These are phyloP conservation scores for Danio choprae DNA, from an alignment of 2,797 vertebrate species.

Conservation along the genomic window DNA sequence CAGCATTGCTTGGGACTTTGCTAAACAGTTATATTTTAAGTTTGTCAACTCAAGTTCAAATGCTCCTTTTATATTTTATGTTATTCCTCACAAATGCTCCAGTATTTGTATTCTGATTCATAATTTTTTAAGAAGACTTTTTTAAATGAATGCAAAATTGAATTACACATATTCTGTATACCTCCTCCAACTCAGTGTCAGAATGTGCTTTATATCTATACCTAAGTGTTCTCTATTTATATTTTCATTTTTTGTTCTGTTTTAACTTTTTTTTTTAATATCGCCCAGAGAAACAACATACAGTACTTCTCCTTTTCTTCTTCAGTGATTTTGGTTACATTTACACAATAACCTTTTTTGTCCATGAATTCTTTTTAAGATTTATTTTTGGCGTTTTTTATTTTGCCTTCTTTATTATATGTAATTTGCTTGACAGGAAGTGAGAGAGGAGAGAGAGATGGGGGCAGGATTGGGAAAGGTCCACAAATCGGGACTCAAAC, in stretches of 20 bases:
- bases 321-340: too few relatives aligned
- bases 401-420: too few relatives aligned
- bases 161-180: background rate
- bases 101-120: constrained; percentile 5
- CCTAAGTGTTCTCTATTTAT: too few relatives aligned
- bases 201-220: background rate
- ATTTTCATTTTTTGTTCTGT: background rate
- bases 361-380: too few relatives aligned
- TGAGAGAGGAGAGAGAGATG: background rate
- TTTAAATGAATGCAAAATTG: background rate
- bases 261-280: too few relatives aligned
- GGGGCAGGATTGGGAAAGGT: background rate
- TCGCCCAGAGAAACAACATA: too few relatives aligned
- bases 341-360: too few relatives aligned
- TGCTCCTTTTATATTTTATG: constrained; percentile 4
- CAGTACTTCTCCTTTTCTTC: too few relatives aligned
- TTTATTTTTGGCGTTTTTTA: too few relatives aligned
- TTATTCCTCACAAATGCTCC: background rate
- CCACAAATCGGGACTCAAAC: background rate
- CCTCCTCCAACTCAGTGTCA: background rate
- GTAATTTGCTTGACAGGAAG: background rate
- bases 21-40: constrained; percentile 28
- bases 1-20: constrained; percentile 1
- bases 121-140: background rate
- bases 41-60: background rate